Base-by-base conservation (phyloP, 1,140 invertebrate species). In the Myzus persicae region DNA sequence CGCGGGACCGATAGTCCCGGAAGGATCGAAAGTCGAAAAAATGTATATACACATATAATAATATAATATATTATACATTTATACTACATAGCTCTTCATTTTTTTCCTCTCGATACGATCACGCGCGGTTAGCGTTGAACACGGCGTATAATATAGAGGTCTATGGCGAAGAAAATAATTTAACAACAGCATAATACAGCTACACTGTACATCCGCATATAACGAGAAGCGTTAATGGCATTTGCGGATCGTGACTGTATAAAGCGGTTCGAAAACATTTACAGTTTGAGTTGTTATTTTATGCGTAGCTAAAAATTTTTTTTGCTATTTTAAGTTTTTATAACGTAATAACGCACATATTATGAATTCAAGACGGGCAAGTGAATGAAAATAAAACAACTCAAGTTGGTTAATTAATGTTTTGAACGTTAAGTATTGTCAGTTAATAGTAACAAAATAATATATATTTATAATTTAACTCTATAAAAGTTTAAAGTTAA, bases 1-100 rank as follows among this genome's bases (percentile, higher is more conserved):
- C 89, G 40, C 26, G 89, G 40, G 89, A 90, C 89, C 89, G 51
- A 90, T 59, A 89, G 85, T 89, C 88, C 88, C 89, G 11, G 48
- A 24, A 90, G 38, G 18, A 31, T 90, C 51, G 38, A 59, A 40
- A 90, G 87, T 54, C 40, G n/a, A 90, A 90, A 90, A 90, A 38
- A 76, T n/a, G 5, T n/a, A 76, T 67, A n/a, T 6, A 76, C n/a
- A 76, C 22, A n/a, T 67, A 67, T 67, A 67, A 59, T 59, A 67
- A 18, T 18, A 48, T 46, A n/a, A 88, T 48, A 48, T 36, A 38
- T 11, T n/a, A 2, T 88, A n/a, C n/a, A n/a, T n/a, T n/a, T n/a
- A n/a, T n/a, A n/a, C n/a, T n/a, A n/a, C n/a, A n/a, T n/a, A 18
- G 36, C 26, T 7, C 18, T 42, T 67, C 24, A 0, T 90, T 90